phyloP scores from a whole-genome alignment of 2,888 invertebrate genomes.

The Chaetoderma sp. region DNA sequence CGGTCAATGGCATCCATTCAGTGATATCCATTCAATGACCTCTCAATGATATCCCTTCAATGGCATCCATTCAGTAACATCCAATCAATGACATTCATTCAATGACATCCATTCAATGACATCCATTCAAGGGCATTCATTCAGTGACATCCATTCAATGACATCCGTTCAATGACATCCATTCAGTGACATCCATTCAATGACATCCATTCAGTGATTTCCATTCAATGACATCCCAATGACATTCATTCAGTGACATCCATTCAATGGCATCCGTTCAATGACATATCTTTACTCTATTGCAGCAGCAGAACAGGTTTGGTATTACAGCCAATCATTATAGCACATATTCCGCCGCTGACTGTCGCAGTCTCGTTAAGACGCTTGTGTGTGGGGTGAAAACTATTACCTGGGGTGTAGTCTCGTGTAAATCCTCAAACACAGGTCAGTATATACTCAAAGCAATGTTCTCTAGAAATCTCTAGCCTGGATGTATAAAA shows the following conservation, averaged over 20 bases:
- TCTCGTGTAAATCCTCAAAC: slow-evolving; percentile 79
- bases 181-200: too few relatives aligned
- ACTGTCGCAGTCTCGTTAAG: slow-evolving; percentile 92
- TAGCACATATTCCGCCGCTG: slow-evolving; percentile 81
- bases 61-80: too few relatives aligned
- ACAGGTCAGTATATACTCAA: slow-evolving; percentile 61
- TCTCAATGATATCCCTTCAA: too few relatives aligned
- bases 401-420: slow-evolving; percentile 95
- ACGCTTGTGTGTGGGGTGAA: slow-evolving; percentile 96
- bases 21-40: too few relatives aligned
- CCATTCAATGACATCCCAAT: neutral
- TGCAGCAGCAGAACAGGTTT: slow-evolving; percentile 43
- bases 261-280: neutral
- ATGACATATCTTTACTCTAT: neutral
- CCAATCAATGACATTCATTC: too few relatives aligned
- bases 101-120: too few relatives aligned
- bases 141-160: too few relatives aligned
- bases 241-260: neutral
- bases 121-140: too few relatives aligned
- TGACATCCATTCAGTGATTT: neutral
- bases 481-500: too few relatives aligned
- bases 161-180: too few relatives aligned
- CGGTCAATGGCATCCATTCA: too few relatives aligned
- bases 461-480: too few relatives aligned
- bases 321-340: slow-evolving; percentile 56